A percentile compares a stretch with the other conserved stretches of the same genome.
Conservation (phyloP, 2,113 vertebrate genomes). For the Salminus brasiliensis region DNA sequence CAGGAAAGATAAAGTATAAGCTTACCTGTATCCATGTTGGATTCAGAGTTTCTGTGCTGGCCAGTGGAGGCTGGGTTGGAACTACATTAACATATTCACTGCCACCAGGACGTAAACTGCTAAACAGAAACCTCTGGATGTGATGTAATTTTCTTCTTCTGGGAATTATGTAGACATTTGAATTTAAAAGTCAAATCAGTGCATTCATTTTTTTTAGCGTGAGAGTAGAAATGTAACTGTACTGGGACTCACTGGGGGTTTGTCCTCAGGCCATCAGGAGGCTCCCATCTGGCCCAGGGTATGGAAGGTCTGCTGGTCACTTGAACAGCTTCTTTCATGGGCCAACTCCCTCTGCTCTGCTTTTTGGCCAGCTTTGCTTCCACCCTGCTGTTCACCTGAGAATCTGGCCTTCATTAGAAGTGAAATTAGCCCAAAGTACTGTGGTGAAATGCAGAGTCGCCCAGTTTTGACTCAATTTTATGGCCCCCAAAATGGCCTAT, state of each 20-base stretch:
- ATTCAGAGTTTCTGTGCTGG: not conserved
- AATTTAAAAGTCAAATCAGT: too few species aligned
- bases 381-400: not conserved
- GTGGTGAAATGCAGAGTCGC: not conserved
- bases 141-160: too few species aligned
- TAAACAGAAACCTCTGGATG: too few species aligned
- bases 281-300: not conserved
- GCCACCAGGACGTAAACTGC: too few species aligned
- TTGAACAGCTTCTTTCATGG: not conserved
- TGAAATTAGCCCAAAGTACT: not conserved
- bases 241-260: not conserved
- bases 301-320: not conserved
- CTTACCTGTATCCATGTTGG: not conserved
- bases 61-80: not conserved
- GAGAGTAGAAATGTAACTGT: not conserved
- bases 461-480: constrained; percentile 8
- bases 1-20: not conserved
- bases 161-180: too few species aligned
- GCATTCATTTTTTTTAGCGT: not conserved
- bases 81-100: not conserved
- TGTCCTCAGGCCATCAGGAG: not conserved
- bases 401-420: not conserved
- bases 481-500: not conserved
- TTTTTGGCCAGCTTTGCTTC: not conserved
- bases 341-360: not conserved